Evolutionary conservation across 2,888 invertebrate genomes (phyloP).

Genomic region (Zaprionus lineosus): DNA sequence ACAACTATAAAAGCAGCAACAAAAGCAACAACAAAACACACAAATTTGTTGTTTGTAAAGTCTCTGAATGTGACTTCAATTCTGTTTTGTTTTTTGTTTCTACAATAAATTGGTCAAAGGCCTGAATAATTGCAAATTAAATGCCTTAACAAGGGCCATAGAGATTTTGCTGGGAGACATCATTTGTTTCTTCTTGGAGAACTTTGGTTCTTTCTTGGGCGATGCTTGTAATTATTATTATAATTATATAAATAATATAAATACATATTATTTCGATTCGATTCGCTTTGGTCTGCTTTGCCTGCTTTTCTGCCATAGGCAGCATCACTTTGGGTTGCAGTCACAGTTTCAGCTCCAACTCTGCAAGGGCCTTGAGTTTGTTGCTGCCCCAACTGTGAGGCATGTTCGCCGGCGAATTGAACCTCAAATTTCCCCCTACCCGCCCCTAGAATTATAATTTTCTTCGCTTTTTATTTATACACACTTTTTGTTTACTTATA

Average conservation of each 20-base stretch:
- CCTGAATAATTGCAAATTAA: constrained; percentile 73
- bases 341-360: too few relatives aligned
- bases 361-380: too few relatives aligned
- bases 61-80: constrained; percentile 48
- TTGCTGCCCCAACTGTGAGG: too few relatives aligned
- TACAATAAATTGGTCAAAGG: constrained; percentile 74
- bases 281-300: too few relatives aligned
- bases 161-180: constrained; percentile 25
- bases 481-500: constrained; percentile 63
- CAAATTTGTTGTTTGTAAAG: constrained; percentile 42
- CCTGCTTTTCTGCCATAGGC: too few relatives aligned
- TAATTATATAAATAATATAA: too few relatives aligned
- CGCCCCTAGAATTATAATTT: too few relatives aligned
- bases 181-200: constrained; percentile 3
- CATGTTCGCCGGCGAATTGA: too few relatives aligned
- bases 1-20: constrained; percentile 11
- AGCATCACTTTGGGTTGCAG: too few relatives aligned
- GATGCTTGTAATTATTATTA: too few relatives aligned
- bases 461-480: constrained; percentile 30
- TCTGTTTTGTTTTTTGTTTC: constrained; percentile 16
- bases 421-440: too few relatives aligned
- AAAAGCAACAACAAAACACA: constrained; percentile 27
- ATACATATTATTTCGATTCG: not conserved
- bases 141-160: constrained; percentile 34
- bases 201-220: not conserved